Base-by-base conservation (phyloP, 2,113 vertebrate species). In the Anthoscopus minutus region DNA sequence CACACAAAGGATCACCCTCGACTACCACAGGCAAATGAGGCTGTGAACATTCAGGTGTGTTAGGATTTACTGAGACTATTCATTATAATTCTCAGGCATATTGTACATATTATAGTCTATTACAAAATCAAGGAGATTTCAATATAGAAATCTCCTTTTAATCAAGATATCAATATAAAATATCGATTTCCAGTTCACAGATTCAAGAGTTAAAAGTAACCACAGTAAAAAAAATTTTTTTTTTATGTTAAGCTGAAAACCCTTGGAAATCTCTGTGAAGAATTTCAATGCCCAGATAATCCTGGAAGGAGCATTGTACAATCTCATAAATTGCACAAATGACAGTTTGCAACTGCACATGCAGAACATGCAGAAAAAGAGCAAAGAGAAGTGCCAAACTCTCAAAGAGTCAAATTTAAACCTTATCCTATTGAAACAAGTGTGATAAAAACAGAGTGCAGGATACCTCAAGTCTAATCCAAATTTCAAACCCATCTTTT, bases 21-120 rank as follows among this genome's bases (percentile, higher is more conserved):
- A 89, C 91, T 96, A 91, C 95, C 92, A 72, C 72, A 95, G 81
- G 86, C 74, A 95, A 91, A 95, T 23, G 79, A 96, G 90, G 87
- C 73, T 94, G 91, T 92, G 95, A 97, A 96, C 95, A 96, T 86
- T 77, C 88, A 60, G 84, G 80, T 97, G 44, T 45, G 79, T 93
- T 90, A 95, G 81, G 73, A 92, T 96, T 94, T 95, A 93, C 84
- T 82, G 93, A 94, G 85, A 88, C 87, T 93, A 84, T 90, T 74
- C 84, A 64, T 62, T 20, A 18, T 84, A 95, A 92, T 92, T 95
- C 90, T 62, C 69, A 96, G 93, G 81, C 73, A 86, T 81, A 90
- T 80, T 92, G 79, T 89, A 93, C 85, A 78, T 96, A 92, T 86
- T 67, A 51, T 16, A 83, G 69, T 48, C 35, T 81, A 61, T 89